Percentiles rank a stretch among this genome's conserved stretches.
Evolutionary conservation across 2,113 vertebrate genomes (phyloP).

Genomic region (Microcebus lehilahytsara): DNA sequence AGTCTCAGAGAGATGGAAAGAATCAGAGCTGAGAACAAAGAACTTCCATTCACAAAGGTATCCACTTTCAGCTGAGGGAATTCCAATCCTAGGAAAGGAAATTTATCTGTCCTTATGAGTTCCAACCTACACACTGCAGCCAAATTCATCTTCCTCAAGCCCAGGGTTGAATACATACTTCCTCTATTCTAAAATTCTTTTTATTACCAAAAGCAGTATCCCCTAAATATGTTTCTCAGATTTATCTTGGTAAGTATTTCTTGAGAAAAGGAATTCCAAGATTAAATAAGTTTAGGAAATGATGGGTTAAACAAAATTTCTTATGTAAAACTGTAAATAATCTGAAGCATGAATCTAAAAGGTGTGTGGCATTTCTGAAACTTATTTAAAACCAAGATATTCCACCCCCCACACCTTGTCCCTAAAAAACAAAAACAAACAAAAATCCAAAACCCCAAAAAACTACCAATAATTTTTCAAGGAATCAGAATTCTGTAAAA

Average conservation of each 20-base stretch:
- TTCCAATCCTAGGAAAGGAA: background rate
- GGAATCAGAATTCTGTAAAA: background rate
- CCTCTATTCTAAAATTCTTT: constrained; percentile 4
- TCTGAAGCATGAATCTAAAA: background rate
- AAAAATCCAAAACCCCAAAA: background rate
- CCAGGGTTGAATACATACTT: background rate
- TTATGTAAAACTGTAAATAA: background rate
- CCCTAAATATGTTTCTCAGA: background rate
- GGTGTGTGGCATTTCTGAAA: background rate
- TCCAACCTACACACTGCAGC: background rate
- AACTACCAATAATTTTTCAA: background rate
- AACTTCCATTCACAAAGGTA: background rate
- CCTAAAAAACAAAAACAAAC: background rate
- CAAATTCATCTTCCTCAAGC: background rate
- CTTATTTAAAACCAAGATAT: background rate
- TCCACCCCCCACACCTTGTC: background rate
- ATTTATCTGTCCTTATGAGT: background rate
- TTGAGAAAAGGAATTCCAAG: constrained; percentile 30
- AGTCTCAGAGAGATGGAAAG: background rate
- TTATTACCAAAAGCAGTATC: background rate
- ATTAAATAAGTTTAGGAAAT: constrained; percentile 5
- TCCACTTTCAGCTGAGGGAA: background rate
- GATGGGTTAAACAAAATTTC: background rate
- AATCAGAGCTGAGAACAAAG: background rate
- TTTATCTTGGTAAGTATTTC: constrained; percentile 29